Percentiles rank a stretch among this genome's conserved stretches.
Conservation (phyloP, 2,113 vertebrate genomes). For the Hippocampus guttulatus region DNA sequence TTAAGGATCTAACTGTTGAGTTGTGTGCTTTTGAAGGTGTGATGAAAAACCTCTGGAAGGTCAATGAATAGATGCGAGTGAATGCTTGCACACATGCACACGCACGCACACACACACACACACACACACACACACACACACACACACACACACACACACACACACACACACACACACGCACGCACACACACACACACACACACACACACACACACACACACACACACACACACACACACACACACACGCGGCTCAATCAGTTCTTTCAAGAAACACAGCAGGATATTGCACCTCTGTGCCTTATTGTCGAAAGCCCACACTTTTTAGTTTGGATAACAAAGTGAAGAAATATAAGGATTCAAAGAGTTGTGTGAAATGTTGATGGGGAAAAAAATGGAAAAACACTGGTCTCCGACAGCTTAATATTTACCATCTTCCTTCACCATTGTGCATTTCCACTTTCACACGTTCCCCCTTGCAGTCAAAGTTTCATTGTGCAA, state of each 20-base stretch:
- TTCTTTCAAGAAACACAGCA: slow-evolving; percentile 28
- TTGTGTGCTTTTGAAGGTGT: neutral
- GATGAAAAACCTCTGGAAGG: neutral
- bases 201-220: neutral
- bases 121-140: neutral
- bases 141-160: neutral
- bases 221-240: neutral
- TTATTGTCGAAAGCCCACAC: slow-evolving; percentile 35
- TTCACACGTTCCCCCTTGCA: slow-evolving; percentile 55
- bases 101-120: neutral
- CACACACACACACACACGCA: neutral
- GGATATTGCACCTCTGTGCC: slow-evolving; percentile 10
- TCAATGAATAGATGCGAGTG: neutral
- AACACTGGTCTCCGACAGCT: slow-evolving; percentile 54
- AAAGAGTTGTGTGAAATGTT: slow-evolving; percentile 2
- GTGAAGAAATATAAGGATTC: slow-evolving; percentile 26
- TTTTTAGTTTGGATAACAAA: slow-evolving; percentile 28
- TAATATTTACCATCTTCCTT: slow-evolving; percentile 59
- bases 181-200: neutral
- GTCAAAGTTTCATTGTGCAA: slow-evolving; percentile 70
- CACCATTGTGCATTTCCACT: slow-evolving; percentile 37
- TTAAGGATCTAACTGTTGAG: neutral
- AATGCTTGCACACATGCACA: neutral
- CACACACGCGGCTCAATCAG: neutral
- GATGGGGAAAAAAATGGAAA: slow-evolving; percentile 18